These are phyloP conservation scores for Apistogramma diplotaenia DNA, from an alignment of 2,113 vertebrate genomes.

Conservation along the genomic window DNA sequence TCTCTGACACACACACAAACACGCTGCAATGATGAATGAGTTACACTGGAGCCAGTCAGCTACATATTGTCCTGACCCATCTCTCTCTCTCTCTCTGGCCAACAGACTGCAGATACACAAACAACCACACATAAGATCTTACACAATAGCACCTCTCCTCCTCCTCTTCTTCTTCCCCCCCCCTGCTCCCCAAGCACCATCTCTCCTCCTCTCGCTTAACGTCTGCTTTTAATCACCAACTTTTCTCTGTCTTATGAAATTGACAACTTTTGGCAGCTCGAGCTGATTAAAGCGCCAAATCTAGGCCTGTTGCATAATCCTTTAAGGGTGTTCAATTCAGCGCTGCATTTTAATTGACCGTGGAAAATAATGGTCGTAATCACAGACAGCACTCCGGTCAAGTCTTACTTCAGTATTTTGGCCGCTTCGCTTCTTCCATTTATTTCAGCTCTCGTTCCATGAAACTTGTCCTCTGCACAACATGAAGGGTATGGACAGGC, in stretches of 20 bases:
- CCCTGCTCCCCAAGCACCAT: background rate
- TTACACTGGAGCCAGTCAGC: conserved; percentile 32
- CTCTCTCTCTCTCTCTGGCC: conserved; percentile 17
- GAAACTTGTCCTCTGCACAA: conserved; percentile 11
- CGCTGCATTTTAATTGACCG: background rate
- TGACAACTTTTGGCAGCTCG: background rate
- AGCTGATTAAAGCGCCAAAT: background rate
- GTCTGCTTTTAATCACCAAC: conserved; percentile 43
- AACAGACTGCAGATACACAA: conserved; percentile 28
- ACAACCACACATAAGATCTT: conserved; percentile 42
- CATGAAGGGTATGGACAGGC: conserved; percentile 40
- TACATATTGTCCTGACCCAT: conserved; percentile 39
- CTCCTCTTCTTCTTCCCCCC: background rate
- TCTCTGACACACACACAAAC: conserved; percentile 27
- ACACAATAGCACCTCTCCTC: conserved; percentile 49
- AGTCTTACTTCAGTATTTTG: background rate
- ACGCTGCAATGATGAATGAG: conserved; percentile 56
- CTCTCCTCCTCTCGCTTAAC: background rate
- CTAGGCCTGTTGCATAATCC: background rate
- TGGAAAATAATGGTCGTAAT: background rate
- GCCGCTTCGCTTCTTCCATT: background rate
- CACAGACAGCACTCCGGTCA: background rate
- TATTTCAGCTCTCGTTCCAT: conserved; percentile 11
- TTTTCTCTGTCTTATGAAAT: conserved; percentile 14
- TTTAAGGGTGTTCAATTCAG: background rate